These are phyloP conservation scores for Halichoeres trimaculatus DNA, from an alignment of 2,113 vertebrate species.

Conservation along the genomic window DNA sequence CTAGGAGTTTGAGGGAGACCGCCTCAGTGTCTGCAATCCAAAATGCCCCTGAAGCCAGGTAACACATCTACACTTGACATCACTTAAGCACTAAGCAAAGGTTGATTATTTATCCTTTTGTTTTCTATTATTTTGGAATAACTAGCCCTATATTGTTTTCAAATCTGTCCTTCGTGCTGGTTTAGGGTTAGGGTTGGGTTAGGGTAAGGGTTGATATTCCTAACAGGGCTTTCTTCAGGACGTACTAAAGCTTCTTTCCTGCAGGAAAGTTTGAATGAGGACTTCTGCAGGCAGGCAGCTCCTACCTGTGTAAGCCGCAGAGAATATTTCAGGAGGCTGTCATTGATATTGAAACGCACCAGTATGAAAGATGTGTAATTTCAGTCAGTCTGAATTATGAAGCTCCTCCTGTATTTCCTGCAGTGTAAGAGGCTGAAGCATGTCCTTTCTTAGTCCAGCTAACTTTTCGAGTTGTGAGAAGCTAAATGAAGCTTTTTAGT, in stretches of 20 bases:
- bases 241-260: not conserved
- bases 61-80: slow-evolving; percentile 26
- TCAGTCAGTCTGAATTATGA: not conserved
- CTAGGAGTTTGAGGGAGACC: slow-evolving; percentile 45
- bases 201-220: too few species aligned
- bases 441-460: slow-evolving; percentile 56
- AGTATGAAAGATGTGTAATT: not conserved
- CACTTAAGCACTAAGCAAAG: not conserved
- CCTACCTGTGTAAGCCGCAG: not conserved
- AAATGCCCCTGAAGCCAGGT: slow-evolving; percentile 71
- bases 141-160: slow-evolving; percentile 9
- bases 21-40: slow-evolving; percentile 21
- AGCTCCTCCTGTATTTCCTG: slow-evolving; percentile 6
- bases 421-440: slow-evolving; percentile 50
- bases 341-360: not conserved
- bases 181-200: too few species aligned
- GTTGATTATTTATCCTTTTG: not conserved
- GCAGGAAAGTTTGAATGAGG: not conserved
- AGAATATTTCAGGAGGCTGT: slow-evolving; percentile 12
- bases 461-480: slow-evolving; percentile 71
- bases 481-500: slow-evolving; percentile 83
- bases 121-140: slow-evolving; percentile 2
- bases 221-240: not conserved
- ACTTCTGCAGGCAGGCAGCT: not conserved
- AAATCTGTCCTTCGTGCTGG: slow-evolving; percentile 1